Percentiles rank a stretch among this genome's conserved stretches.
Conservation (phyloP, 2,888 invertebrate genomes). For the Erebia epiphron region DNA sequence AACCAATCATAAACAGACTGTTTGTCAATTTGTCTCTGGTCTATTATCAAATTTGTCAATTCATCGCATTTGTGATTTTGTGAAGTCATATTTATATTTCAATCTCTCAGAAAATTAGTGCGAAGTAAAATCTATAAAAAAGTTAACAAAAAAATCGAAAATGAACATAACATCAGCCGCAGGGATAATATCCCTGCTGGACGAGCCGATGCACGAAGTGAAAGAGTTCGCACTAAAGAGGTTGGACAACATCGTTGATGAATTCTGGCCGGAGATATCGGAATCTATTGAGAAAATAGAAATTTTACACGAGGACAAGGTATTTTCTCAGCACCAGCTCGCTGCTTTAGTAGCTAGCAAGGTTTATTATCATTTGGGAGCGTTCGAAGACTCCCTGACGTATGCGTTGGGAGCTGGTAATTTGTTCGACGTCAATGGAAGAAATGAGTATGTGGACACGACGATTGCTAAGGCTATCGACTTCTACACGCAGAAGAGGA, state of each 20-base stretch:
- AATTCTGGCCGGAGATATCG: constrained; percentile 99
- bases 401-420: constrained; percentile 98
- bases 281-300: constrained; percentile 99
- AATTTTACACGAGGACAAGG: constrained; percentile 96
- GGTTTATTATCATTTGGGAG: constrained; percentile 98
- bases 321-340: constrained; percentile 93
- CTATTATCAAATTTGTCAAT: constrained; percentile 71
- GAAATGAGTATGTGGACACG: constrained; percentile 98
- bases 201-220: constrained; percentile 96
- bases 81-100: constrained; percentile 32
- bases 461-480: constrained; percentile 99
- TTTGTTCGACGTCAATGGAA: constrained; percentile 96
- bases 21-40: constrained; percentile 46
- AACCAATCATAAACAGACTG: too few relatives aligned
- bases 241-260: constrained; percentile 96
- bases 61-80: constrained; percentile 54
- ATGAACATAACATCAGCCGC: constrained; percentile 85
- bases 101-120: constrained; percentile 41
- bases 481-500: constrained; percentile 95
- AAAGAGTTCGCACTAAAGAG: constrained; percentile 97
- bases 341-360: constrained; percentile 99
- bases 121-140: constrained; percentile 13
- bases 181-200: constrained; percentile 97
- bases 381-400: constrained; percentile 98
- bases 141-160: constrained; percentile 42